phyloP scores from a whole-genome alignment of 2,113 vertebrate genomes.

The Bettongia penicillata region DNA sequence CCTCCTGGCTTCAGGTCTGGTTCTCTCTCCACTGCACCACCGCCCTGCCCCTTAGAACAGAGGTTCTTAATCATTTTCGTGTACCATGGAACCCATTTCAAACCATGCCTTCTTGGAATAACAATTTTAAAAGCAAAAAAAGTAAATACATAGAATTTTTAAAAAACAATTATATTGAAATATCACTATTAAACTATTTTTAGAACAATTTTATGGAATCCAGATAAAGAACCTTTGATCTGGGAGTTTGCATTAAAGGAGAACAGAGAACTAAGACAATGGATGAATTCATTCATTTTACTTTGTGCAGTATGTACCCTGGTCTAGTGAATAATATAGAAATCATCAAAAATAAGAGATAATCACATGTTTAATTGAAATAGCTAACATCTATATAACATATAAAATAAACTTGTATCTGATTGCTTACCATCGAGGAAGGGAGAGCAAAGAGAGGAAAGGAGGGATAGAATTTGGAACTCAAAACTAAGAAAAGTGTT shows the following conservation, averaged over 20 bases:
- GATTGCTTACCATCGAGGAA: no score
- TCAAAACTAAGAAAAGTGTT: no score
- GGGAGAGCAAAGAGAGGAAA: no score
- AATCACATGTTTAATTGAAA: not conserved
- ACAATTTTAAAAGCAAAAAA: conserved; percentile 42
- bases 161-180: not conserved
- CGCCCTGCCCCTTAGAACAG: no score
- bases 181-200: not conserved
- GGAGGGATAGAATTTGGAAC: no score
- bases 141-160: conserved; percentile 14
- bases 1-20: no score
- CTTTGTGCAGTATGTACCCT: not conserved
- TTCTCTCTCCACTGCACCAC: no score
- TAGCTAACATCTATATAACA: not conserved
- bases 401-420: no score
- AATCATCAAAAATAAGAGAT: not conserved
- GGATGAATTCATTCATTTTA: not conserved
- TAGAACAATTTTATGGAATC: not conserved
- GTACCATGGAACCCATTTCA: not conserved
- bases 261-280: no score
- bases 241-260: not conserved
- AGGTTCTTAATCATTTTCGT: not conserved
- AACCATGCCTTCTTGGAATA: not conserved
- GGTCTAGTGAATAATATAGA: not conserved
- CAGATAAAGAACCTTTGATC: not conserved